Base-by-base conservation (phyloP, 1,140 invertebrate species). In the Atta colombica region DNA sequence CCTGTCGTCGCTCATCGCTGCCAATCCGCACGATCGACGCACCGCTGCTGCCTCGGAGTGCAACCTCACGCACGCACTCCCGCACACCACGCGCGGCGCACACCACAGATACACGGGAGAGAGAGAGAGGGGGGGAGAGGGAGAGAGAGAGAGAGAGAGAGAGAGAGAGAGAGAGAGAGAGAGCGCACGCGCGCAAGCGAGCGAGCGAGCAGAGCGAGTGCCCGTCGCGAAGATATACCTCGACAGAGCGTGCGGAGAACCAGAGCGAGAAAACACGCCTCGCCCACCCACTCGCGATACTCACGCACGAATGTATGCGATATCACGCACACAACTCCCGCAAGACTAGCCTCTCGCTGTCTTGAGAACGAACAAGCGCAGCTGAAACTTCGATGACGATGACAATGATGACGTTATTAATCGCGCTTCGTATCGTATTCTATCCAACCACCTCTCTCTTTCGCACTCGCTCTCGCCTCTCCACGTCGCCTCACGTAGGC, bases 1-100 rank as follows among this genome's bases (percentile, higher is more conserved):
- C 28, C 93, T 92, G 72, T 95, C 95, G 88, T 95, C 95, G 87
- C 92, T 95, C 94, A 95, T 95, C 85, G 85, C 87, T 90, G 68
- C 61, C 74, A 39, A 68, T 77, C 60, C 45, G 53, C n/a, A 14
- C 77, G 77, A 80, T 80, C 61, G 49, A 49, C 53, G 77, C 53
- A 86, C 77, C 65, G 49, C 51, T 31, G 18, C 65, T 21, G 71
- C 18, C 39, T 18, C 31, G 63, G 75, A 55, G 28, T 39, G 21
- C 75, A 68, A 51, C 39, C 63, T 49, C 71, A 75, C 66, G 55
- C 35, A 61, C 81, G 6, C 81, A 31, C 69, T n/a, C 55, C 7
- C 55, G 55, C 55, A 58, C 55, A 58, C 55, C 45, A 35, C 39
- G 16, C 63, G 10, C 78, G 6, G 7, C 39, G 10, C 39, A 69